Evolutionary conservation across 1,140 invertebrate genomes (phyloP).

Genomic region (Lycorma delicatula): DNA sequence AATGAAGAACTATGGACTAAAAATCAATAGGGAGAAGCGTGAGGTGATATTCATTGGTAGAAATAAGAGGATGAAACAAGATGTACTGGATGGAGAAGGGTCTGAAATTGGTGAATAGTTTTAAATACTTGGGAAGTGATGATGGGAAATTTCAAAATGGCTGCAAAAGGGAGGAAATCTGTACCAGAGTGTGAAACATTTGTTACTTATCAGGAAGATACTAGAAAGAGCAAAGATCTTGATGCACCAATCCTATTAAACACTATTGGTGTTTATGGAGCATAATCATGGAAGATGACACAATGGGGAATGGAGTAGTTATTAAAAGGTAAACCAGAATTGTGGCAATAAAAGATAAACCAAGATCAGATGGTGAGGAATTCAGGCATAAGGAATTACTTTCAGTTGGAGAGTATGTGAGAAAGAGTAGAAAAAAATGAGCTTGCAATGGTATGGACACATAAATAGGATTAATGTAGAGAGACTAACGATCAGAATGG

Average conservation of each 20-base stretch:
- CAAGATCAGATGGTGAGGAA: not conserved
- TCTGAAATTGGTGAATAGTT: not conserved
- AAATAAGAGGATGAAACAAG: not conserved
- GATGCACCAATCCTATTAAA: not conserved
- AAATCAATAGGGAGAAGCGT: not conserved
- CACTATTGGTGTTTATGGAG: not conserved
- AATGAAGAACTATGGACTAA: not conserved
- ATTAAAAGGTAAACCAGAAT: not conserved
- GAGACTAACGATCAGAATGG: not conserved
- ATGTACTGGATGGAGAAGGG: not conserved
- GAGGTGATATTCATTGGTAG: not conserved
- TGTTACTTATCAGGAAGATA: not conserved
- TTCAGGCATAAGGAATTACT: not conserved
- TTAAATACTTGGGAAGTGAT: not conserved
- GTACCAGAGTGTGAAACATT: not conserved
- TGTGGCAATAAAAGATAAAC: not conserved
- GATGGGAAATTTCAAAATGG: not conserved
- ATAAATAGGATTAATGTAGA: not conserved
- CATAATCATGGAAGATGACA: not conserved
- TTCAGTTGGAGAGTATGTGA: not conserved
- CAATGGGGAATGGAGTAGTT: not conserved
- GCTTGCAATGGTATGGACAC: not conserved
- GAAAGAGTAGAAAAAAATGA: not conserved
- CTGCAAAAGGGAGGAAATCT: not conserved
- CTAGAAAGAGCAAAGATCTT: not conserved